A percentile compares a stretch with the other conserved stretches of the same genome.
Evolutionary conservation across 53 echinoderm and acorn worm genomes (phyloP).

Genomic region (Echinarachnius parma): DNA sequence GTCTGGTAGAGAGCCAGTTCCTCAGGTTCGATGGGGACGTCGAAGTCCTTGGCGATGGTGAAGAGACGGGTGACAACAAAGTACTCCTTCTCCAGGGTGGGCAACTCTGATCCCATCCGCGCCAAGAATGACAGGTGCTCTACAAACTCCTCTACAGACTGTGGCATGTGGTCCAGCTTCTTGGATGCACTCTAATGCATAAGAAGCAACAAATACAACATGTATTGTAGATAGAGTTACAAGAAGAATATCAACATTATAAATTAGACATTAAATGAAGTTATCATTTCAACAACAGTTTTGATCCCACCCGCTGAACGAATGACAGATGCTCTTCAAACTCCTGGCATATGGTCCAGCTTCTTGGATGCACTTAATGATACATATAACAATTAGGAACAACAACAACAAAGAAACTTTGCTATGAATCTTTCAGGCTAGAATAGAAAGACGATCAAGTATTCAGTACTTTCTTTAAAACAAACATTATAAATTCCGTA

Average conservation of each 20-base stretch:
- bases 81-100: constrained; percentile 86
- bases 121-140: constrained; percentile 88
- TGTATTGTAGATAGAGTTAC: neutral
- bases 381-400: no score
- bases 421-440: no score
- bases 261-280: no score
- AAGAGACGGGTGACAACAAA: constrained; percentile 84
- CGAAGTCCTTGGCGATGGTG: constrained; percentile 91
- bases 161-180: constrained; percentile 86
- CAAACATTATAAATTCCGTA: constrained; percentile 18
- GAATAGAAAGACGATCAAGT: no score
- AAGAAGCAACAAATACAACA: neutral
- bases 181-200: constrained; percentile 81
- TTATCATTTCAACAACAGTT: no score
- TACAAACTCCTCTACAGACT: constrained; percentile 95
- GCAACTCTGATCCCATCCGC: constrained; percentile 75
- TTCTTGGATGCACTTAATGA: no score
- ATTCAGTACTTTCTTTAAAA: no score
- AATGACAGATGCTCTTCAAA: no score
- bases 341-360: no score
- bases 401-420: no score
- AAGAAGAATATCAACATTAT: no score
- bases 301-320: no score
- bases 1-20: constrained; percentile 98
- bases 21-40: constrained; percentile 84